phyloP scores from a whole-genome alignment of 1,140 invertebrate genomes.

The Elymnias hypermnestra region DNA sequence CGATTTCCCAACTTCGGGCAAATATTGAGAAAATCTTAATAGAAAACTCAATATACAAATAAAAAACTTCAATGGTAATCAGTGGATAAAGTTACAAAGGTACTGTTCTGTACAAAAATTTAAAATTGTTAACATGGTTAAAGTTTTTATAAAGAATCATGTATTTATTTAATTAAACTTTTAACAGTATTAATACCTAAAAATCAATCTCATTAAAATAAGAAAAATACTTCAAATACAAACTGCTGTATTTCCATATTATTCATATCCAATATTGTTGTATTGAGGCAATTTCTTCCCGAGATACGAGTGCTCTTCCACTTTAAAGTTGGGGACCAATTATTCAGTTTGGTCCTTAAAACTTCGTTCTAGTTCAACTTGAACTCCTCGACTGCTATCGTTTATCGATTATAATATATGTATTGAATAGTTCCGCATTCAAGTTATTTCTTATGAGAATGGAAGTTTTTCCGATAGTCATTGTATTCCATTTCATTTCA shows the following conservation, averaged over 20 bases:
- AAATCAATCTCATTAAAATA: too few relatives aligned
- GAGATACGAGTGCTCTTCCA: conserved; percentile 12
- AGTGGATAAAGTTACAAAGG: too few relatives aligned
- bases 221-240: too few relatives aligned
- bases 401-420: conserved; percentile 5
- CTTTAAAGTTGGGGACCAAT: conserved; percentile 15
- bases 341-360: conserved; percentile 18
- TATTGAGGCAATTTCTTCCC: conserved; percentile 13
- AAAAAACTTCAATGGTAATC: too few relatives aligned
- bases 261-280: conserved; percentile 9
- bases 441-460: background rate
- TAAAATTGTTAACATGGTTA: too few relatives aligned
- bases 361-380: conserved; percentile 14
- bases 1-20: too few relatives aligned
- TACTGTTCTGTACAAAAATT: too few relatives aligned
- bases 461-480: background rate
- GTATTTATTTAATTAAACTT: too few relatives aligned
- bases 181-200: too few relatives aligned
- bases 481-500: background rate
- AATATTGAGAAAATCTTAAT: too few relatives aligned
- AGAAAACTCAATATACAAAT: too few relatives aligned
- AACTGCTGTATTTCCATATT: conserved; percentile 8
- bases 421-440: conserved; percentile 5
- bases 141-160: too few relatives aligned
- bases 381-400: conserved; percentile 2